A percentile compares a stretch with the other conserved stretches of the same genome.
These are phyloP conservation scores for Montipora foliosa DNA, from an alignment of 64 coral and sea anemone genomes.

Conservation along the genomic window DNA sequence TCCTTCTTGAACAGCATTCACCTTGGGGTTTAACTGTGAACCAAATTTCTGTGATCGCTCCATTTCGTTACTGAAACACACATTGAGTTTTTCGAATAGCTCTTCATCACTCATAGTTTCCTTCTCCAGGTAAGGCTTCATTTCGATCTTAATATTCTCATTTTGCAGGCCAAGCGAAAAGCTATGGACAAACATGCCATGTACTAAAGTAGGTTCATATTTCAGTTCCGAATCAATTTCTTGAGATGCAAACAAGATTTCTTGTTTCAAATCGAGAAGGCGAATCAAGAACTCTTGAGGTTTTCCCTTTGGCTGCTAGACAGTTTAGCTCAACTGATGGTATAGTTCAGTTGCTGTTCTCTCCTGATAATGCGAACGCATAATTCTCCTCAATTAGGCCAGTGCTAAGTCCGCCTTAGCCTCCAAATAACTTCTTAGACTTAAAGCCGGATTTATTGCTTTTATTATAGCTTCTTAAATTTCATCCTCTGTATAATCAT, in stretches of 20 bases:
- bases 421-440: background rate
- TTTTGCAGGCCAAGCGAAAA: slow-evolving; percentile 16
- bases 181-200: background rate
- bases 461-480: background rate
- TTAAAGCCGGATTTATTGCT: background rate
- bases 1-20: slow-evolving; percentile 18
- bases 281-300: slow-evolving; percentile 63
- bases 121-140: slow-evolving; percentile 21
- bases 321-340: slow-evolving; percentile 35
- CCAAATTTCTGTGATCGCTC: slow-evolving; percentile 28
- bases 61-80: background rate
- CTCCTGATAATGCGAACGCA: slow-evolving; percentile 32
- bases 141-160: slow-evolving; percentile 26
- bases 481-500: too few relatives aligned
- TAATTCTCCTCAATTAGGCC: too few relatives aligned
- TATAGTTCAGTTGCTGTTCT: slow-evolving; percentile 50
- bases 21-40: slow-evolving; percentile 1
- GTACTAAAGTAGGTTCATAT: slow-evolving; percentile 38
- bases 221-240: slow-evolving; percentile 31
- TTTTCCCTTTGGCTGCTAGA: slow-evolving; percentile 36
- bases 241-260: slow-evolving; percentile 52
- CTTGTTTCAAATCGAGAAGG: slow-evolving; percentile 54
- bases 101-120: background rate
- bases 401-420: background rate
- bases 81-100: slow-evolving; percentile 6